phyloP scores from a whole-genome alignment of 1,140 invertebrate genomes.

The Drosophila ficusphila region DNA sequence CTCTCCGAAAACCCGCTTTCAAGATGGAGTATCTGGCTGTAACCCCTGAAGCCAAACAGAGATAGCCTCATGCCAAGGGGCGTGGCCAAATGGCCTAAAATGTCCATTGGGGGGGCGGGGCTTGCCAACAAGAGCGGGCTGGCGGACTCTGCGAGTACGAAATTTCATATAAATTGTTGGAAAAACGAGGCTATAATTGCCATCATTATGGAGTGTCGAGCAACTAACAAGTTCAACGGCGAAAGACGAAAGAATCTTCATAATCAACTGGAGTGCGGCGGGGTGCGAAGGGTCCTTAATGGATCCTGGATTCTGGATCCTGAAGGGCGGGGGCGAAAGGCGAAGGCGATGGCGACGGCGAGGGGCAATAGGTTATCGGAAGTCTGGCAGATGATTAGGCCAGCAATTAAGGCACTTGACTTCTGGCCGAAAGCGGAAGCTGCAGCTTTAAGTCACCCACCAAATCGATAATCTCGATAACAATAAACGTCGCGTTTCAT shows the following conservation, averaged over 20 bases:
- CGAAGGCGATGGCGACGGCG: background rate
- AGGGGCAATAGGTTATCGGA: slow-evolving; percentile 8
- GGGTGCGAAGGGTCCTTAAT: slow-evolving; percentile 14
- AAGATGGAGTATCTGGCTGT: slow-evolving; percentile 65
- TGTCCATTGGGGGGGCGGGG: slow-evolving; percentile 39
- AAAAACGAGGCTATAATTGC: slow-evolving; percentile 84
- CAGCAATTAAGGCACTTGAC: slow-evolving; percentile 70
- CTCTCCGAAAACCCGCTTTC: slow-evolving; percentile 35
- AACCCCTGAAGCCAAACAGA: background rate
- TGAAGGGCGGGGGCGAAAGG: no score
- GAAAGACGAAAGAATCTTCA: slow-evolving; percentile 55
- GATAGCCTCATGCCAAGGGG: slow-evolving; percentile 40
- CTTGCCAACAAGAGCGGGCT: background rate
- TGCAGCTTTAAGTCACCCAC: slow-evolving; percentile 33
- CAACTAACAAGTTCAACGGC: slow-evolving; percentile 61
- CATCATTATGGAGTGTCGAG: slow-evolving; percentile 84
- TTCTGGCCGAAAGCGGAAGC: slow-evolving; percentile 18
- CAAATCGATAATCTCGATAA: slow-evolving; percentile 48
- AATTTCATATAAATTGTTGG: slow-evolving; percentile 83
- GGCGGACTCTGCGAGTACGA: slow-evolving; percentile 33
- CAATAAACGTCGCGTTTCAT: slow-evolving; percentile 57
- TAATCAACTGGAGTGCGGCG: slow-evolving; percentile 54
- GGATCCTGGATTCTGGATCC: no score
- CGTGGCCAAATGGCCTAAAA: slow-evolving; percentile 49
- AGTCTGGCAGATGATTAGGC: slow-evolving; percentile 68